Evolutionary conservation across 1,140 invertebrate genomes (phyloP), one percentile per base, ranked within the genome.

Genomic region (Lysiphlebus fabarum): DNA sequence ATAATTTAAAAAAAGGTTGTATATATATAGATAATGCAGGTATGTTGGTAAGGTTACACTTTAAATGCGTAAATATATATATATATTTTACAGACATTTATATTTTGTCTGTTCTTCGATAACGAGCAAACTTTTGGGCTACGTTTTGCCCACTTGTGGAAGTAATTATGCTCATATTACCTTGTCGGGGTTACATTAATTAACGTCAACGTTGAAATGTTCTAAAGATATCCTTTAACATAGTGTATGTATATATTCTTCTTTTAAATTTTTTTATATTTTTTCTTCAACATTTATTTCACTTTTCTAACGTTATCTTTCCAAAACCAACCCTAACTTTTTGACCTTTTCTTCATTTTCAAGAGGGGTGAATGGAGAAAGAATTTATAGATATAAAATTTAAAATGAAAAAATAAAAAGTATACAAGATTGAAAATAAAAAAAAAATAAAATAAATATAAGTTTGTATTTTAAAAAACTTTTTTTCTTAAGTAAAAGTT

Each of bases 111-210:
- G 49, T 51, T n/a, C 36, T 34, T 44, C 45, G 44, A 49, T 49
- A 56, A 56, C 45, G 43, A 56, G 55, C 55, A 56, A 56, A 56
- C 34, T 56, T 48, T 56, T 17, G 44, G 5, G 17, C 17, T 26
- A 26, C 44, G 37, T 49, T n/a, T 4, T 41, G 14, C 14, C 55
- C 45, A 56, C 55, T 48, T 44, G 12, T 47, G 11, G 34, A 48
- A 41, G 57, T 73, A 78, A 78, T 73, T 76, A 76, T 72, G 72
- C 75, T 76, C 70, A 61, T 64, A 55, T 50, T 40, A 63, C 62
- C 17, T 26, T 26, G 2, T 33, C 62, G 59, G 55, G 55, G 60
- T 62, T 65, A 57, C 56, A 59, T 42, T 53, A 56, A 56, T 59
- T 55, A 45, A 51, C 44, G 54, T 36, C 54, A 47, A 34, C 14